Evolutionary conservation across 2,113 vertebrate species (phyloP).

Genomic region (Ardeotis arabs): DNA sequence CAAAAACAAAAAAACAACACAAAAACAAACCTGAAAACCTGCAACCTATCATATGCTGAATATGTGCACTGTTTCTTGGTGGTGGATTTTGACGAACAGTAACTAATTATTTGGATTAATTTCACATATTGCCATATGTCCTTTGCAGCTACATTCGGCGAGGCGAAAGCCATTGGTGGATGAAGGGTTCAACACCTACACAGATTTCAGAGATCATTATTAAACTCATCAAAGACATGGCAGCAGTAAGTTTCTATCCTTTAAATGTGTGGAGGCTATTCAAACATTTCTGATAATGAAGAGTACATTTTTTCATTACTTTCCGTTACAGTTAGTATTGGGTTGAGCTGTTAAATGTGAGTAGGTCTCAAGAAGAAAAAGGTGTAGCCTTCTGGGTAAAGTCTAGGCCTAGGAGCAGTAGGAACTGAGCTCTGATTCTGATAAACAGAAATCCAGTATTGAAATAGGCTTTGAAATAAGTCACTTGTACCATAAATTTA

Average conservation of each 20-base stretch:
- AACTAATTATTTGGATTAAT: background rate
- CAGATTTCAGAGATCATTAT: conserved; percentile 99
- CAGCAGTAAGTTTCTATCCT: conserved; percentile 85
- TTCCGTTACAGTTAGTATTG: background rate
- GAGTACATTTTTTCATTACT: background rate
- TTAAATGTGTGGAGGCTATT: background rate
- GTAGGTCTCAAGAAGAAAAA: background rate
- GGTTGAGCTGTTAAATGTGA: background rate
- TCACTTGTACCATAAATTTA: background rate
- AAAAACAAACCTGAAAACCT: background rate
- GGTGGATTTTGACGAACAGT: background rate
- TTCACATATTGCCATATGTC: background rate
- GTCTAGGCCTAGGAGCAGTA: background rate
- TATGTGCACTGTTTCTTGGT: background rate
- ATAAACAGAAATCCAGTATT: background rate
- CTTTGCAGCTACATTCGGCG: conserved; percentile 89
- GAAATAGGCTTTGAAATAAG: background rate
- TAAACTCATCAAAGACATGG: conserved; percentile 98
- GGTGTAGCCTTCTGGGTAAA: background rate
- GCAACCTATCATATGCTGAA: background rate
- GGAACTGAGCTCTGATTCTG: background rate
- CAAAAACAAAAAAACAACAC: background rate
- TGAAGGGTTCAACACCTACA: conserved; percentile 97
- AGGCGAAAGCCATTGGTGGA: conserved; percentile 99
- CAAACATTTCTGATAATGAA: background rate